Base-by-base conservation (phyloP, 2,797 vertebrate genomes). In the Rhinella marina region DNA sequence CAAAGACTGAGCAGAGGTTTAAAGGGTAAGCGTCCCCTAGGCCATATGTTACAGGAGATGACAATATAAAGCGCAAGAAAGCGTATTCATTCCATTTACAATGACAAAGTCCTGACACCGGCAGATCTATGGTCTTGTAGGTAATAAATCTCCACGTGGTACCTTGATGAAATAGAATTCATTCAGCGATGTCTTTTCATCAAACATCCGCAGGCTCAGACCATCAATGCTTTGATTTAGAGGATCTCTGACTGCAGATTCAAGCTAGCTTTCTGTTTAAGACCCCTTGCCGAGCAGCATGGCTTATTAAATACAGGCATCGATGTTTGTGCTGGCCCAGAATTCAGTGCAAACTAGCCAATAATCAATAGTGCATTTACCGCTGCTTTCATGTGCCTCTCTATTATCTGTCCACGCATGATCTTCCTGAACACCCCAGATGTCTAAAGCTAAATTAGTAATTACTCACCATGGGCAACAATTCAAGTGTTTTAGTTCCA, bases 351-450 rank as follows among this genome's bases (percentile, higher is more conserved):
- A 85, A 62, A 17, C 32, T 50, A 84, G 56, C 59, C 83, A 85
- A 85, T 61, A 85, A 85, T 85, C 83, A 77, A 77, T 85, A 85
- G 83, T 25, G n/a, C 83, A 77, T 61, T 85, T 77, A 85, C 5
- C 16, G 17, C 3, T 16, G 4, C 70, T 85, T 77, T 85, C 72
- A 85, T 85, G 72, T 52, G 72, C 9, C 3, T 64, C 68, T 84
- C 68, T 57, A 62, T 77, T 85, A 73, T 85, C 72, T 77, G n/a
- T 29, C 72, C n/a, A 48, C 32, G 17, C 56, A 62, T 83, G 48
- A 76, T 64, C 70, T 76, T 85, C 83, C 41, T 77, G 73, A 76
- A 13, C 17, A 5, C n/a, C 59, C 32, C 72, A 85, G 32, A 77
- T 85, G 83, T 77, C 72, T 75, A 14, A 64, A 21, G 32, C 56